Conservation (phyloP, 2,113 vertebrate genomes). For the Actenoides lindsayi region DNA sequence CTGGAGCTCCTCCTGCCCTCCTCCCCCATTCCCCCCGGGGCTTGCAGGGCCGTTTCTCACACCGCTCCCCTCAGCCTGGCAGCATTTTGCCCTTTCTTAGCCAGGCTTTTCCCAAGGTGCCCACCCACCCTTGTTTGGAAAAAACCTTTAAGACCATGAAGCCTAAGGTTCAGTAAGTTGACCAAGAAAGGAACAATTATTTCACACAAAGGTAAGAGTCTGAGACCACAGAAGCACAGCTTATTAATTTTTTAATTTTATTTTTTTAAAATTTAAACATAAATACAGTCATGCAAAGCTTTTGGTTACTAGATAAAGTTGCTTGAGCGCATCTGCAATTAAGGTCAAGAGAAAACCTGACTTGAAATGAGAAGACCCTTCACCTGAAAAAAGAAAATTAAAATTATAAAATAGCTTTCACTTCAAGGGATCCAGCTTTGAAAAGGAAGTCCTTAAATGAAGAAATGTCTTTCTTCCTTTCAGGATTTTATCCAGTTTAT, state of each 20-base stretch:
- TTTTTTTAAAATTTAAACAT: no score
- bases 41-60: no score
- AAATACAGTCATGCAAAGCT: neutral
- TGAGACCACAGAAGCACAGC: no score
- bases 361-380: neutral
- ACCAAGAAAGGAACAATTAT: neutral
- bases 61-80: neutral
- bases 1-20: no score
- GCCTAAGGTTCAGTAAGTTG: neutral
- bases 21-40: no score
- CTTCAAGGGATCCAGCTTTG: neutral
- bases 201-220: neutral
- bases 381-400: neutral
- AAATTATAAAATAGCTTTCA: neutral
- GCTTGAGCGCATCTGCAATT: neutral
- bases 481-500: neutral
- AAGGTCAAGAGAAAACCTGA: neutral
- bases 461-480: neutral
- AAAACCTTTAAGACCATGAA: no score
- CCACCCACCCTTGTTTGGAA: no score
- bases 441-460: neutral
- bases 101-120: no score
- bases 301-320: neutral
- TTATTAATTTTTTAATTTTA: no score
- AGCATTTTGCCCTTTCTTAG: neutral